Evolutionary conservation across 2,888 invertebrate species (phyloP), one percentile per base, ranked within the genome.

Genomic region (Invenusta paracnida): DNA sequence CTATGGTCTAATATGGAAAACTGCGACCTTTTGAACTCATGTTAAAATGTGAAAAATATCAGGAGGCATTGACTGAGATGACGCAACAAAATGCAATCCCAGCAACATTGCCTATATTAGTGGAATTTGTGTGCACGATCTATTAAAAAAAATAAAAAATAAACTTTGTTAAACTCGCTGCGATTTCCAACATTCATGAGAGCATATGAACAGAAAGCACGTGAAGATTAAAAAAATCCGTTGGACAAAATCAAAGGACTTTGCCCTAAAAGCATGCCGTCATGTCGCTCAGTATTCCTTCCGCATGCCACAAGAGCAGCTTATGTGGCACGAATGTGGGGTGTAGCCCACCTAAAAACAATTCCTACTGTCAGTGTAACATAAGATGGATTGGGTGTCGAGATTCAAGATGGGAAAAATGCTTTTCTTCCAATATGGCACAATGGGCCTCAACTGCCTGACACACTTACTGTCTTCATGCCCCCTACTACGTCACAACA

Each of bases 21-120:
- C 73, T 73, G 73, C 73, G 73, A 73, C 73, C 73, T 73, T 73
- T 73, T 73, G 73, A 73, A 73, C 73, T 73, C 27, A 73, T 73
- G 73, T 73, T 73, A 73, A 73, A 73, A 73, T 73, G 11, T 25
- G 27, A 73, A 25, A n/a, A 73, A 73, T 73, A 73, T 73, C 73
- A 73, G 23, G 17, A 73, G 73, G 17, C 73, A 73, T 73, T 73
- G 73, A 13, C 73, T 73, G 73, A 73, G 73, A 73, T 73, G 73
- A 73, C 73, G 27, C 73, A 73, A 23, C 73, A 73, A 5, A 73
- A 73, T 73, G 73, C 73, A 73, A 73, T 2, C 25, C 73, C 73
- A n/a, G 73, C 73, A 73, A 23, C 73, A 73, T 73, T 73, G 73
- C 73, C 27, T 73, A 73, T 73, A 73, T 73, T 73, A 25, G 73